Percentiles rank a stretch among this genome's conserved stretches.
These are phyloP conservation scores for Boulengeromyrus knoepffleri DNA, from an alignment of 2,113 vertebrate genomes.

Conservation along the genomic window DNA sequence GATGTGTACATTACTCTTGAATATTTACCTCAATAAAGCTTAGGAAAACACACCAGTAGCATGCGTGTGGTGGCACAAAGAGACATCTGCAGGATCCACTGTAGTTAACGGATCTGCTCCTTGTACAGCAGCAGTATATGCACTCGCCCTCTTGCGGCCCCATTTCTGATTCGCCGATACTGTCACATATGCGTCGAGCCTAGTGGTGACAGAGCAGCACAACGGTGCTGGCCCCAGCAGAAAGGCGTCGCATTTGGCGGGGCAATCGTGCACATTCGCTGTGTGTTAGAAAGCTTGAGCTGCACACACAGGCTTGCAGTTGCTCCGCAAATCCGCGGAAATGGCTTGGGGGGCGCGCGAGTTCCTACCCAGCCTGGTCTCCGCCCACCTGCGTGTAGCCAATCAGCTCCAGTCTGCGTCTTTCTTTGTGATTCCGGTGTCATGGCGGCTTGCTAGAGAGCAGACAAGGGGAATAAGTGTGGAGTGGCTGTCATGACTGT, in stretches of 20 bases:
- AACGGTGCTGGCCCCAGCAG: neutral
- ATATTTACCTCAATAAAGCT: neutral
- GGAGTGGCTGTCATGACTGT: neutral
- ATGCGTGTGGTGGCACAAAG: neutral
- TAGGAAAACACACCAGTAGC: neutral
- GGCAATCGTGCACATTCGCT: neutral
- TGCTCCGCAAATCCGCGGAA: neutral
- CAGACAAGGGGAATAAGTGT: constrained; percentile 25
- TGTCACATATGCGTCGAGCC: neutral
- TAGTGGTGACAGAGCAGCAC: neutral
- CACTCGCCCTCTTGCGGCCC: neutral
- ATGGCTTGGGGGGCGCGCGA: neutral
- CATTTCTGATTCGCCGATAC: neutral
- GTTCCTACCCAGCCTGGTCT: neutral
- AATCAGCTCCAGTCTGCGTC: constrained; percentile 30
- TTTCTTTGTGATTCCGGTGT: constrained; percentile 43
- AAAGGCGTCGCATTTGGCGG: neutral
- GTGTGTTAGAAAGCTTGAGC: neutral
- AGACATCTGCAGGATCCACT: neutral
- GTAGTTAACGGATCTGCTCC: neutral
- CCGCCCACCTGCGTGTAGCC: constrained; percentile 1
- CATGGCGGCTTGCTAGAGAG: constrained; percentile 52
- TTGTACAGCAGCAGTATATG: neutral
- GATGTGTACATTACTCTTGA: neutral
- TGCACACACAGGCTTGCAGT: neutral